Evolutionary conservation across 1,140 invertebrate species (phyloP).

Genomic region (Ceratina calcarata): DNA sequence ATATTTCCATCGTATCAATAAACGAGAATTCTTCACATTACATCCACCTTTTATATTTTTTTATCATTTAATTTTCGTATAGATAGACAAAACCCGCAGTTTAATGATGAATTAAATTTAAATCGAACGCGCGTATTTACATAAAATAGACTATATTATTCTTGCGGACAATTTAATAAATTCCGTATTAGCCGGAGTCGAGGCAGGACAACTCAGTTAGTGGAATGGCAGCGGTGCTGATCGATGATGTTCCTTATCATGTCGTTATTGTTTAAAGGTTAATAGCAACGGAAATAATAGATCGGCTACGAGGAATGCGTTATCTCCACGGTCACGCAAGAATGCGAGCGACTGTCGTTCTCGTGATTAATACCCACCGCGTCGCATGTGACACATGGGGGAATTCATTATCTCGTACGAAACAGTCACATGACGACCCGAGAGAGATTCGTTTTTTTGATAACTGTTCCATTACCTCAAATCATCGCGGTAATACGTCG

Average conservation of each 20-base stretch:
- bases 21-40: too few species aligned
- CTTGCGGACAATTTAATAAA: constrained; percentile 11
- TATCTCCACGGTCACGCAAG: constrained; percentile 15
- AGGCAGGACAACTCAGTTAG: constrained; percentile 1
- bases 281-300: constrained; percentile 17
- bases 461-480: not conserved
- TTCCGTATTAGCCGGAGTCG: constrained; percentile 18
- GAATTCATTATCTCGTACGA: not conserved
- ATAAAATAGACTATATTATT: constrained; percentile 5
- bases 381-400: not conserved
- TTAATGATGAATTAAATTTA: not conserved
- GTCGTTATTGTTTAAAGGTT: constrained; percentile 7
- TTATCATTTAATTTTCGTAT: too few species aligned
- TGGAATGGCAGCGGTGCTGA: not conserved
- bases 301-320: not conserved
- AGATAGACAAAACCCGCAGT: too few species aligned
- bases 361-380: not conserved
- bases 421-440: not conserved
- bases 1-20: too few species aligned
- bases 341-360: not conserved
- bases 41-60: too few species aligned
- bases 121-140: not conserved
- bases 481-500: not conserved
- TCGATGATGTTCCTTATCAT: constrained; percentile 25
- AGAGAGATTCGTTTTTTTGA: not conserved